Evolutionary conservation across 1,140 invertebrate genomes (phyloP).

Genomic region (Euglossa dilemma): DNA sequence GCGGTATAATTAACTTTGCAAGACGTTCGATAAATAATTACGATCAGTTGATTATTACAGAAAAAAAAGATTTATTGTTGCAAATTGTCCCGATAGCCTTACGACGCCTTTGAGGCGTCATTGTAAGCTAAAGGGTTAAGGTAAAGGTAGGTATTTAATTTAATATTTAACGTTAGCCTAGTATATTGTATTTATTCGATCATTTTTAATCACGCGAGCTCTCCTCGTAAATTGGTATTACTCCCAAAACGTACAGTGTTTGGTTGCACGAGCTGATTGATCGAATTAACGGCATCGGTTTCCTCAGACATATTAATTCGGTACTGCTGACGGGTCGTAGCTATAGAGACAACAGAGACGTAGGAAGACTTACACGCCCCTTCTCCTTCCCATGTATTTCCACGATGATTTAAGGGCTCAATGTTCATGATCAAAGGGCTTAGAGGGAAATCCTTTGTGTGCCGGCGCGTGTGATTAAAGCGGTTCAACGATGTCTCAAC

Average conservation of each 20-base stretch:
- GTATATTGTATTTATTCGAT: no score
- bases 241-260: no score
- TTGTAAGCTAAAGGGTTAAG: no score
- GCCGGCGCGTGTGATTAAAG: conserved; percentile 22
- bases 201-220: background rate
- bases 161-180: no score
- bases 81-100: no score
- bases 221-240: no score
- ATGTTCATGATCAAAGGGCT: conserved; percentile 31
- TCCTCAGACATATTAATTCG: conserved; percentile 4
- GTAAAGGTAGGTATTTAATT: no score
- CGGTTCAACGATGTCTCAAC: background rate
- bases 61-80: no score
- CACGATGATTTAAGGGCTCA: conserved; percentile 32
- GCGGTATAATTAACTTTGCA: no score
- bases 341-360: background rate
- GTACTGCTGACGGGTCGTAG: background rate
- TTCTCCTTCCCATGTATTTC: conserved; percentile 2
- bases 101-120: no score
- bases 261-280: background rate
- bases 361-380: background rate
- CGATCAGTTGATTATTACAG: no score
- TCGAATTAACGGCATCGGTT: conserved; percentile 16
- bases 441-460: conserved; percentile 17
- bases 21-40: no score